Evolutionary conservation across 2,113 vertebrate genomes (phyloP).

Genomic region (Euleptes europaea): DNA sequence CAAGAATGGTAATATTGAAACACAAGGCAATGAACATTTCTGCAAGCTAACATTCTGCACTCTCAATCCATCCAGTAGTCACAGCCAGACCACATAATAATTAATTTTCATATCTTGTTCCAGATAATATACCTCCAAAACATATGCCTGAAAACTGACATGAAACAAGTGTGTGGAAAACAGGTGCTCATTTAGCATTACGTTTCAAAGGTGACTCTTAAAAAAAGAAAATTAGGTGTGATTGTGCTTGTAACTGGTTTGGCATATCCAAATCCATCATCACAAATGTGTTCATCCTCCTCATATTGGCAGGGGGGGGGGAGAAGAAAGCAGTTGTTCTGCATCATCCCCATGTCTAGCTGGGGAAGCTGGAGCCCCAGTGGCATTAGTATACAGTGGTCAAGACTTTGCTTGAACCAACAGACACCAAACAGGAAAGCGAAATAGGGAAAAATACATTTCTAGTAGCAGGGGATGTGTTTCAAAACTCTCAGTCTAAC

Average conservation of each 20-base stretch:
- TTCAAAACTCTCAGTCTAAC: conserved; percentile 54
- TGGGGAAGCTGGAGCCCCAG: not conserved
- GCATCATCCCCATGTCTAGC: conserved; percentile 26
- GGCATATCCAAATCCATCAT: not conserved
- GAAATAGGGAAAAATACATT: conserved; percentile 35
- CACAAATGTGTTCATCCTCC: not conserved
- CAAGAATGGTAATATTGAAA: conserved; percentile 31
- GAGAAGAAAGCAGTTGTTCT: conserved; percentile 26
- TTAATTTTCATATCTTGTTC: not conserved
- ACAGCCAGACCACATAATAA: not conserved
- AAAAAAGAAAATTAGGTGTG: not conserved
- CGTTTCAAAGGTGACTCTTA: not conserved
- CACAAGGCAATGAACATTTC: conserved; percentile 20
- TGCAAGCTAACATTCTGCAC: not conserved
- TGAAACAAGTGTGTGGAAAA: not conserved
- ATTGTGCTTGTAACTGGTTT: not conserved
- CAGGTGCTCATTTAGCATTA: not conserved
- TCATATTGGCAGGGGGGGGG: not conserved
- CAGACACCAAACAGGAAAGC: not conserved
- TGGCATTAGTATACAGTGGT: not conserved
- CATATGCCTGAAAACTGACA: fast-evolving
- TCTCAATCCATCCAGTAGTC: not conserved
- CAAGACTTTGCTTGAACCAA: conserved; percentile 15
- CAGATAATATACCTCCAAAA: not conserved
- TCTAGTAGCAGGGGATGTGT: conserved; percentile 49